Percentiles rank a stretch among this genome's conserved stretches.
Evolutionary conservation across 1,140 invertebrate species (phyloP).

Genomic region (Alviniconcha marisindica): DNA sequence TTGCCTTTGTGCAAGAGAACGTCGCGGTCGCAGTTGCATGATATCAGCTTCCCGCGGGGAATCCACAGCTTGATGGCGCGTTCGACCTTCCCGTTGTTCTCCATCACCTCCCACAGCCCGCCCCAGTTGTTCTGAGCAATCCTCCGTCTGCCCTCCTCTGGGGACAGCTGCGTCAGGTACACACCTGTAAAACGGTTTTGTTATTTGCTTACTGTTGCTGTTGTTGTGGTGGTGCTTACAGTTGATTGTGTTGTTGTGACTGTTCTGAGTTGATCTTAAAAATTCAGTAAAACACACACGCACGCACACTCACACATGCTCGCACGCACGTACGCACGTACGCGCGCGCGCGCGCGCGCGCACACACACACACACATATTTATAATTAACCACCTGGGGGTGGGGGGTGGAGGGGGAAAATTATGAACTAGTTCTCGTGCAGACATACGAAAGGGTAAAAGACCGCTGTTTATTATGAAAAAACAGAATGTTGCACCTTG

Average conservation of each 20-base stretch:
- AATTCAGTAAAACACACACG: background rate
- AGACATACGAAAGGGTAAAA: no score
- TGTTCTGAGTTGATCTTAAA: background rate
- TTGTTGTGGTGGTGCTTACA: background rate
- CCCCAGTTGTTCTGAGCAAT: background rate
- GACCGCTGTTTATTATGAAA: no score
- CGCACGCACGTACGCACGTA: constrained; percentile 25
- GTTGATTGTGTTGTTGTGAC: background rate
- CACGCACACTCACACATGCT: constrained; percentile 19
- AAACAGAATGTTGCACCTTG: no score
- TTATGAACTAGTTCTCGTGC: no score
- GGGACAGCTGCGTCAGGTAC: background rate
- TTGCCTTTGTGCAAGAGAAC: no score
- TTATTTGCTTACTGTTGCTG: no score
- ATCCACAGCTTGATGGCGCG: background rate
- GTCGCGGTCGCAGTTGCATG: no score
- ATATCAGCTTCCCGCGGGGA: background rate
- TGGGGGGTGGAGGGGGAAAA: no score
- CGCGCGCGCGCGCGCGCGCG: constrained; percentile 20
- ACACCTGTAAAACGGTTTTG: background rate
- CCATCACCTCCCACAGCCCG: background rate
- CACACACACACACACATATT: constrained; percentile 33
- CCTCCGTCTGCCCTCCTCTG: background rate
- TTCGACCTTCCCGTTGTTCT: background rate
- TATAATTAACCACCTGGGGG: background rate